Conservation (phyloP, 1,140 invertebrate species). For the Nasonia longicornis region DNA sequence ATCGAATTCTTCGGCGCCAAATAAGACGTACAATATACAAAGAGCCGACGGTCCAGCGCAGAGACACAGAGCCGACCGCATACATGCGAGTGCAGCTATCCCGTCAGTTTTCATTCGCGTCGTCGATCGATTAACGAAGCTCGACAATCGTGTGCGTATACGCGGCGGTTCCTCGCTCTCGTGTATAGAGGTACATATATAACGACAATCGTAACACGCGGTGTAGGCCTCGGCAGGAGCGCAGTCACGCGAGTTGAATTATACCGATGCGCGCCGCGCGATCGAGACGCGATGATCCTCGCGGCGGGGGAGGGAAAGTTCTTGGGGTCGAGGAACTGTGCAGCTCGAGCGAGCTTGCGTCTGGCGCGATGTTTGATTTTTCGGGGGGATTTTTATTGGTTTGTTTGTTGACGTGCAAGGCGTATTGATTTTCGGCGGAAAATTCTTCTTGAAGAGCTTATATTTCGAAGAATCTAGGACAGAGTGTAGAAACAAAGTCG, state of each 20-base stretch:
- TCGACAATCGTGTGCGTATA: constrained; percentile 31
- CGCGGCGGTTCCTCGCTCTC: too few species aligned
- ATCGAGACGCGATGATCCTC: background rate
- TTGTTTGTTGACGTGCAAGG: background rate
- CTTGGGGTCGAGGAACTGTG: background rate
- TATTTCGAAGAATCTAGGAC: too few species aligned
- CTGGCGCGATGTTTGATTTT: background rate
- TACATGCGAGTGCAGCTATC: background rate
- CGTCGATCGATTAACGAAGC: constrained; percentile 46
- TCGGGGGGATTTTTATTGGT: background rate
- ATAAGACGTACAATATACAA: too few species aligned
- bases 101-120: background rate
- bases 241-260: constrained; percentile 51
- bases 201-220: constrained; percentile 44
- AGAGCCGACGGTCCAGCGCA: background rate
- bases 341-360: background rate
- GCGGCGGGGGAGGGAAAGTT: background rate
- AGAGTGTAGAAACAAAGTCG: too few species aligned
- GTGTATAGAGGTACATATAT: background rate
- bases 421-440: too few species aligned
- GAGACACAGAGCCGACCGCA: background rate
- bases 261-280: background rate
- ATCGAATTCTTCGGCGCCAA: too few species aligned
- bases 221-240: constrained; percentile 29
- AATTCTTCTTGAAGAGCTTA: too few species aligned